Base-by-base conservation (phyloP, 2,888 invertebrate genomes). In the Cinara cedri region DNA sequence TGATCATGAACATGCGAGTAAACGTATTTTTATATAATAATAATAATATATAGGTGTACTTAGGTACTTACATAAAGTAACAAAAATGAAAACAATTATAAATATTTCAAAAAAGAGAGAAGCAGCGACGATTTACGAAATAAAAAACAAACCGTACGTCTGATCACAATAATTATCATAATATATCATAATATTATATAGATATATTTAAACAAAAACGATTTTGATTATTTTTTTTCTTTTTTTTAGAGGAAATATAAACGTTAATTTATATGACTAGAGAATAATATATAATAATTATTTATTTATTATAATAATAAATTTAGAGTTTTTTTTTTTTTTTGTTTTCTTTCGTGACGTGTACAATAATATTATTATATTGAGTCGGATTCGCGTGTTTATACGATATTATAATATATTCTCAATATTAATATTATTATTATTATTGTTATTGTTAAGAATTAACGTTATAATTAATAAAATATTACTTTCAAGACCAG, bases 251-350 rank as follows among this genome's bases (percentile, higher is more conserved):
- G 68, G 70, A 78, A 78, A 78, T 78, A 78, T 78, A 70, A 70
- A 78, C 21, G 68, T 70, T 78, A 70, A 78, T 78, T 78, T 70
- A 68, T 78, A 62, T 78, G 78, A 78, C 78, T 78, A 78, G 78
- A 78, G 70, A 68, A 70, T 78, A 51, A 75, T 78, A 78, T 60
- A 72, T 51, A 51, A 63, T 44, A n/a, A 62, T 63, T 72, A 72
- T 54, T 46, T 55, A 70, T 60, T 70, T 60, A n/a, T n/a, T n/a
- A n/a, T n/a, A n/a, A n/a, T n/a, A n/a, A n/a, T n/a, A 78, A 78
- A 75, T 70, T 68, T 70, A 70, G 66, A 46, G 60, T 78, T 65
- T 11, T 24, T 68, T 78, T 75, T 54, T 16, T 65, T 34, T 65
- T 70, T 70, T 70, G 34, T 34, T 74, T 57, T 78, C 51, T 60